Evolutionary conservation across 2,888 invertebrate genomes (phyloP).

Genomic region (Priocnemis perturbator): DNA sequence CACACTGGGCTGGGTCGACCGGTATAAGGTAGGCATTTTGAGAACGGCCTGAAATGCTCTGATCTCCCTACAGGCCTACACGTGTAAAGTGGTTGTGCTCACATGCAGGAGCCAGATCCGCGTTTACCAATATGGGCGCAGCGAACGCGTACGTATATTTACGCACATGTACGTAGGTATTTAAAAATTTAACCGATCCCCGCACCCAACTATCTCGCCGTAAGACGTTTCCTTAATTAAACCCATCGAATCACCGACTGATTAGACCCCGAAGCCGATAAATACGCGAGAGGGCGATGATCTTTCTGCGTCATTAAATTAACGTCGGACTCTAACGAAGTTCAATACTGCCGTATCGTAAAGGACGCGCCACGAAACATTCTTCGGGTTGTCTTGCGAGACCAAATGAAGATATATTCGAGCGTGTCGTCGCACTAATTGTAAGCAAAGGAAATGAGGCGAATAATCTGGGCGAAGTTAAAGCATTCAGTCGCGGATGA

Average conservation of each 20-base stretch:
- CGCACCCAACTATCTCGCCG: constrained; percentile 35
- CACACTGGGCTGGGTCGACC: no score
- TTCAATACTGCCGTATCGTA: no score
- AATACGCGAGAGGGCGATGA: constrained; percentile 17
- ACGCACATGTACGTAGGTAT: no score
- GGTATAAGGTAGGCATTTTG: no score
- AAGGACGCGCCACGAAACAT: no score
- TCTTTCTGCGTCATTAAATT: constrained; percentile 3
- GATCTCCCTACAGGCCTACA: no score
- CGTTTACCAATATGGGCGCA: constrained; percentile 17
- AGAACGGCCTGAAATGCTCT: no score
- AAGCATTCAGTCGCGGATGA: neutral
- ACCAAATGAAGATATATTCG: neutral
- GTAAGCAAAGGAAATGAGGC: neutral
- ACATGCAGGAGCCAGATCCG: constrained; percentile 3
- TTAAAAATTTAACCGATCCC: constrained; percentile 4
- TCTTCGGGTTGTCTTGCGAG: no score
- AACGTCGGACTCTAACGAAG: no score
- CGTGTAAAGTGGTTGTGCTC: no score
- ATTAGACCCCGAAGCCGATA: constrained; percentile 48
- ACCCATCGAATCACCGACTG: constrained; percentile 59
- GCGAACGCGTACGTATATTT: constrained; percentile 4
- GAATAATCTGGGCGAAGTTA: neutral
- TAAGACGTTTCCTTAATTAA: constrained; percentile 61
- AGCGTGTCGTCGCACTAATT: neutral